These are phyloP conservation scores for Scortum barcoo DNA, from an alignment of 2,113 vertebrate species.

Conservation along the genomic window DNA sequence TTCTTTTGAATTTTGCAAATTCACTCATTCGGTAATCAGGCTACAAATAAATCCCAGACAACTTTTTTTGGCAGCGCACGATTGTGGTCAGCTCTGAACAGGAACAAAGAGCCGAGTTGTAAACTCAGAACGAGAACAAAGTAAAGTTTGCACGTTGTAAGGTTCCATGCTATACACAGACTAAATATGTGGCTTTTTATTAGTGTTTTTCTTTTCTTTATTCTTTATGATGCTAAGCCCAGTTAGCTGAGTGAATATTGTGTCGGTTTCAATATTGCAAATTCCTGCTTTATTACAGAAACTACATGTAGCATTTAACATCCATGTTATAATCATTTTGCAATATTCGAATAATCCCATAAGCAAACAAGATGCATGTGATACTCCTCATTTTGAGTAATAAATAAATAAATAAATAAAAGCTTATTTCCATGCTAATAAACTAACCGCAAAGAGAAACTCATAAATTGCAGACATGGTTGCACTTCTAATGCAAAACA, in stretches of 20 bases:
- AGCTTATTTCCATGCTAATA: background rate
- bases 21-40: conserved; percentile 32
- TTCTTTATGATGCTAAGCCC: background rate
- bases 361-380: background rate
- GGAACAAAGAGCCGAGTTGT: conserved; percentile 28
- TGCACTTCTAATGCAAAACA: background rate
- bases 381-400: background rate
- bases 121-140: conserved; percentile 51
- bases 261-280: background rate
- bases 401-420: background rate
- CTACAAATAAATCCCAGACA: conserved; percentile 50
- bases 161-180: background rate
- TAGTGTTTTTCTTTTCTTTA: conserved; percentile 13
- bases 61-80: conserved; percentile 42
- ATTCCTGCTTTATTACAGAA: background rate
- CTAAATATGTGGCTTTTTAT: conserved; percentile 8
- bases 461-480: background rate
- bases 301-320: background rate
- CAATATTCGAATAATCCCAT: background rate
- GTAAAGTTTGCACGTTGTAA: conserved; percentile 34
- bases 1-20: conserved; percentile 28
- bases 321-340: background rate
- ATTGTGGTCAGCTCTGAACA: conserved; percentile 47
- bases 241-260: background rate
- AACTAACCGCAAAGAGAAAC: background rate